Base-by-base conservation (phyloP, 2,113 vertebrate species). In the Takifugu flavidus region DNA sequence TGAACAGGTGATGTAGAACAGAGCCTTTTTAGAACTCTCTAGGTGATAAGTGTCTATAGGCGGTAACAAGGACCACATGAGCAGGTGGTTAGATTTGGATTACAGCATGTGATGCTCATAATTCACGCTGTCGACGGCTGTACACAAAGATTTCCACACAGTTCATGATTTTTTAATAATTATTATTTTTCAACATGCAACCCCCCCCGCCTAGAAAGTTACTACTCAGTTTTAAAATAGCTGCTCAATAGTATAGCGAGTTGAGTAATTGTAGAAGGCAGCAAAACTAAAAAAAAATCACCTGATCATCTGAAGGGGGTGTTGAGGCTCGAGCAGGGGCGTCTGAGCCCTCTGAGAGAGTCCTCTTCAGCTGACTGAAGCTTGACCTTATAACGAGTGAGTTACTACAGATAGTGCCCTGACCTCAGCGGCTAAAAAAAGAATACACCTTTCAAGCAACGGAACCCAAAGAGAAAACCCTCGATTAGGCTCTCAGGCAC, bases 311-410 rank as follows among this genome's bases (percentile, higher is more conserved):
- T 49, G 55, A 55, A 62, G n/a, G 29, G 13, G 43, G 49, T 13
- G 29, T 45, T 13, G 25, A 25, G 49, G 42, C 34, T 39, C 44
- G 55, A 25, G 34, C 20, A 39, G 26, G 31, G 49, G 51, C 53
- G 46, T 34, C 5, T 11, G 10, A 56, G 47, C 8, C 8, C 51
- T 8, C 28, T 12, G 55, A 55, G 56, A 66, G 52, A 62, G 31
- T 13, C 49, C 53, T 72, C 63, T 20, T 72, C 53, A 63, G 60
- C 63, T 79, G 74, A 77, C 72, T 80, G 53, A 63, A 53, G 61
- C 44, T 11, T 75, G 75, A 76, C 79, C 74, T 71, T 76, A 64
- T 56, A 71, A 57, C 62, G 52, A 54, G 51, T 53, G 58, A 77
- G 39, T 70, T 64, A 77, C 62, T 65, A 20, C 64, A 58, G 55